These are phyloP conservation scores for Pantelozetes paolii DNA, from an alignment of 2,888 invertebrate genomes.

Conservation along the genomic window DNA sequence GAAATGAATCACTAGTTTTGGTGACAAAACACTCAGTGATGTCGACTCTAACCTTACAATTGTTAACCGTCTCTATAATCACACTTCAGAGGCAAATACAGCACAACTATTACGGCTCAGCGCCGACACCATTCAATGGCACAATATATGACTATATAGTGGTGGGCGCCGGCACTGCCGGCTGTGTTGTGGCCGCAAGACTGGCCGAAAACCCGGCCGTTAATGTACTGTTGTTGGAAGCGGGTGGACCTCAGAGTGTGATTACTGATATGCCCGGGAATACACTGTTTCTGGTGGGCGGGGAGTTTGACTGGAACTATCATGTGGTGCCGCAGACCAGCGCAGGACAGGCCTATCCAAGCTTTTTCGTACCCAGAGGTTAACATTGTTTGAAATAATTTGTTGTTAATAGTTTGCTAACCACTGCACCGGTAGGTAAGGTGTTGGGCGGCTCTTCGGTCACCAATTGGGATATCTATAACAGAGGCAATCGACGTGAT, in stretches of 20 bases:
- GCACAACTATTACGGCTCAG: constrained; percentile 6
- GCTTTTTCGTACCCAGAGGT: too few relatives aligned
- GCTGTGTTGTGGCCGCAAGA: constrained; percentile 43
- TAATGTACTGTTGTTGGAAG: constrained; percentile 43
- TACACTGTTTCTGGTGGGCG: constrained; percentile 27
- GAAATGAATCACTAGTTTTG: background rate
- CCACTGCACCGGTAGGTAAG: too few relatives aligned
- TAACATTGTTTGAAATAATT: too few relatives aligned
- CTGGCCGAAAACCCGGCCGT: constrained; percentile 38
- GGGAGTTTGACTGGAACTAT: constrained; percentile 37
- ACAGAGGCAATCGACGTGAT: constrained; percentile 27
- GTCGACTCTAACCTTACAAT: constrained; percentile 13
- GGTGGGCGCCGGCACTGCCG: constrained; percentile 43
- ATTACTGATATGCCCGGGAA: constrained; percentile 40
- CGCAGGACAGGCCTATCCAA: constrained; percentile 29
- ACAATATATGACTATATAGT: constrained; percentile 44
- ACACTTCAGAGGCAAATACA: constrained; percentile 21
- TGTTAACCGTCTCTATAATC: constrained; percentile 24
- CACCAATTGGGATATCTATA: constrained; percentile 9
- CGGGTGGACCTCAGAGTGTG: constrained; percentile 43
- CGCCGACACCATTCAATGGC: too few relatives aligned
- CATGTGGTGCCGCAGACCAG: constrained; percentile 4
- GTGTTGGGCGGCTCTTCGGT: constrained; percentile 36
- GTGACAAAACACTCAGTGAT: background rate
- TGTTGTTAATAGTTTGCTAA: too few relatives aligned